Evolutionary conservation across 2,888 invertebrate species (phyloP), one percentile per base, ranked within the genome.

Genomic region (Agrilus mali): DNA sequence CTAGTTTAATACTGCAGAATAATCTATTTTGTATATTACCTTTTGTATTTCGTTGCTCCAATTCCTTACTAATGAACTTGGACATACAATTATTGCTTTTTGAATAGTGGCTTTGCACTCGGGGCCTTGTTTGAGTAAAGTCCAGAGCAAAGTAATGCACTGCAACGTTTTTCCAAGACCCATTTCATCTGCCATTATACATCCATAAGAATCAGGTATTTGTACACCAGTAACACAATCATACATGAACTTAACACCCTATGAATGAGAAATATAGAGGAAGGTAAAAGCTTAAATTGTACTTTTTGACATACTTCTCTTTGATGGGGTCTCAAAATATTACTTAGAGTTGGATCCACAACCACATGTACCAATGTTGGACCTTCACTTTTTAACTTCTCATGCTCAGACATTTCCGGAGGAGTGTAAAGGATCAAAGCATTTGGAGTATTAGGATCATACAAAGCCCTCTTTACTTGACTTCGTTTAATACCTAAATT

Each of bases 101-200:
- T 84, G 81, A 48, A 97, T 90, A 1, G 81, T 78, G 0, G 95
- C 89, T 59, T 85, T 86, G 48, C 86, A 86, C 50, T 94, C 86
- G 0, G 95, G 90, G 35, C 96, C 85, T 70, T 98, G 98, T 33
- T 86, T 75, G 52, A 98, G 65, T 16, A 97, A 67, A 1, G 96
- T 95, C 96, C 96, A 98, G 14, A 96, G 70, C 10, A 98, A 69
- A 0, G 96, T 86, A 44, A 98, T 95, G 64, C 97, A 98, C 64
- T 98, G 98, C 8, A 98, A 69, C 1, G 98, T 98, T 69, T 98
- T 99, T 2, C 97, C 97, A 32, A 97, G 72, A 55, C 89, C 96
- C 97, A 98, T 98, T 75, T 98, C 98, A 68, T 98, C 98, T 3
- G 98, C 98, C 97, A 98, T 98, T 38, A 98, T 98, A 58, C 97